A percentile compares a stretch with the other conserved stretches of the same genome.
Evolutionary conservation across 2,888 invertebrate species (phyloP).

Genomic region (Mesochorus sp.): DNA sequence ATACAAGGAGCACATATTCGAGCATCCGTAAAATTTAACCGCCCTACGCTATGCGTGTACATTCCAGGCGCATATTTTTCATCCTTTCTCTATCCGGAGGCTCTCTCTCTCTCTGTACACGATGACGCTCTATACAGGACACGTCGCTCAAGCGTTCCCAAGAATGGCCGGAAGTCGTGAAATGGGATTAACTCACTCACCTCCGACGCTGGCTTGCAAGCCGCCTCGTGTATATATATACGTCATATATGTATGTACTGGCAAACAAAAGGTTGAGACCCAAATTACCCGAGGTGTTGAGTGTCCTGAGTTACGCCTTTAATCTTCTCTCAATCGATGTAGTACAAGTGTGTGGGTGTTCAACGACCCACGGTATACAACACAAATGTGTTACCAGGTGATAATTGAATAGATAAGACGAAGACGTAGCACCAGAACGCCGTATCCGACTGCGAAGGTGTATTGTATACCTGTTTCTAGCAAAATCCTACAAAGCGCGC

Average conservation of each 20-base stretch:
- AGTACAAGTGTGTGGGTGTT: constrained; percentile 10
- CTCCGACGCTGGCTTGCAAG: constrained; percentile 31
- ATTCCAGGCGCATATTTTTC: constrained; percentile 10
- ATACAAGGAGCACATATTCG: constrained; percentile 68
- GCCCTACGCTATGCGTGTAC: constrained; percentile 38
- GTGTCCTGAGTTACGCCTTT: background rate
- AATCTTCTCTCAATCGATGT: background rate
- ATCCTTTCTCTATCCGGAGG: constrained; percentile 5
- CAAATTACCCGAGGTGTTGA: background rate
- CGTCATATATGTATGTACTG: background rate
- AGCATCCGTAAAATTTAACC: constrained; percentile 74
- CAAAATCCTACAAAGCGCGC: background rate
- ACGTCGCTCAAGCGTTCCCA: constrained; percentile 78
- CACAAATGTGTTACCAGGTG: constrained; percentile 75
- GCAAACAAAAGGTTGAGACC: background rate
- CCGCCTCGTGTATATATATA: background rate
- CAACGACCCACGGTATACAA: constrained; percentile 68
- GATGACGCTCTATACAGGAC: constrained; percentile 81
- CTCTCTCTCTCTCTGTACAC: no score
- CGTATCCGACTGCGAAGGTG: background rate
- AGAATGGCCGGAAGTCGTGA: constrained; percentile 82
- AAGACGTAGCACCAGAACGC: background rate
- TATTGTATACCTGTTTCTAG: background rate
- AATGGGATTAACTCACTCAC: constrained; percentile 78
- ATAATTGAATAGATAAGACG: constrained; percentile 81